A percentile compares a stretch with the other conserved stretches of the same genome.
Evolutionary conservation across 2,888 invertebrate species (phyloP).

Genomic region (Drosophila ezoana): DNA sequence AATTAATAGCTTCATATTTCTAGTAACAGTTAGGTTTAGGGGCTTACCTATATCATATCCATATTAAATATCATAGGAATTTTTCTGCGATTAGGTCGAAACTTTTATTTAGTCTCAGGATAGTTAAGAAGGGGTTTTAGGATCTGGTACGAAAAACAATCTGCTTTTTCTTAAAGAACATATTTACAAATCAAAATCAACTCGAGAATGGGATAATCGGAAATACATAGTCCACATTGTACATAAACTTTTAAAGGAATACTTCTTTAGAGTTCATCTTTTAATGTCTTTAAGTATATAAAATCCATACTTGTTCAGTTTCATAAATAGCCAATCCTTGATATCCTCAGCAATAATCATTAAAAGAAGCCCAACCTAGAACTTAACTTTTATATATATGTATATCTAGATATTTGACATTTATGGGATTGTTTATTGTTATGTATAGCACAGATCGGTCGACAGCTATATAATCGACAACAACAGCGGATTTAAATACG

Average conservation of each 20-base stretch:
- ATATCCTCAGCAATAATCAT: not conserved
- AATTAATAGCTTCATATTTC: not conserved
- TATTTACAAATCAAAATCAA: too few species aligned
- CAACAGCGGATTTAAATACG: constrained; percentile 42
- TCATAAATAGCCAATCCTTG: not conserved
- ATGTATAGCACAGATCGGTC: constrained; percentile 15
- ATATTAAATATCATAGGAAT: too few species aligned
- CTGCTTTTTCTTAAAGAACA: too few species aligned
- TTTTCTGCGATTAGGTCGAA: too few species aligned
- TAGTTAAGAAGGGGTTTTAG: too few species aligned
- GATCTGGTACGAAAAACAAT: too few species aligned
- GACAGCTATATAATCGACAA: constrained; percentile 31
- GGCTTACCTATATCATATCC: not conserved
- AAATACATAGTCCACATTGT: too few species aligned
- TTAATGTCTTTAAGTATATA: not conserved
- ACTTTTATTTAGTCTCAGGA: too few species aligned
- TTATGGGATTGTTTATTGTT: constrained; percentile 3
- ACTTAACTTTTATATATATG: not conserved
- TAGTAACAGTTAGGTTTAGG: not conserved
- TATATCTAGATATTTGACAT: not conserved
- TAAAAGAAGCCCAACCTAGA: not conserved
- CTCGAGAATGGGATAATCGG: too few species aligned
- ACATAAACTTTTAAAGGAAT: too few species aligned
- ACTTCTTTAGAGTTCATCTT: too few species aligned
- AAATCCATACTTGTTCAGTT: not conserved